phyloP scores from a whole-genome alignment of 2,797 vertebrate genomes.

The Megaceryle alcyon region DNA sequence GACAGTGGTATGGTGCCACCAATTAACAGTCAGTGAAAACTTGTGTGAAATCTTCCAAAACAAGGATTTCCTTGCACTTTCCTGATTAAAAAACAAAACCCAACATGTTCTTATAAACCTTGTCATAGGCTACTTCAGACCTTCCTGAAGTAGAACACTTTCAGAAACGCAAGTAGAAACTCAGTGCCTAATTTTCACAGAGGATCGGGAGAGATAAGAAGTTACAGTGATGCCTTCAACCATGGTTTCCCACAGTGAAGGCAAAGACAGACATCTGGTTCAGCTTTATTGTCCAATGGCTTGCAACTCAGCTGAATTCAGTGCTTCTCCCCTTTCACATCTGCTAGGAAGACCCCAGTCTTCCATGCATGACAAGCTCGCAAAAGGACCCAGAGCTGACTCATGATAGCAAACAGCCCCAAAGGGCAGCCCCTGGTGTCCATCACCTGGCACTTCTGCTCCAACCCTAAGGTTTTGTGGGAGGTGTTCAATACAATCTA shows the following conservation, averaged over 20 bases:
- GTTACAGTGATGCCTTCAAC: background rate
- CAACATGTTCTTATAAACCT: background rate
- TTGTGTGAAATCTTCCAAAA: background rate
- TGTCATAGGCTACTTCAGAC: background rate
- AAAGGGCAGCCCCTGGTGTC: background rate
- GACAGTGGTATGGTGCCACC: accelerated
- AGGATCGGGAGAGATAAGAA: background rate
- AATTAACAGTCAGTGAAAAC: background rate
- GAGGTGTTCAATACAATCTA: background rate
- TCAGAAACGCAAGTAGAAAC: background rate
- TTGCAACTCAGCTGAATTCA: background rate
- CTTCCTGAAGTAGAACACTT: background rate
- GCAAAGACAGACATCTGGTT: background rate
- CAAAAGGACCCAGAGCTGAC: background rate
- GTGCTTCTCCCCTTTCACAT: background rate
- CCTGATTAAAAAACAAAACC: background rate
- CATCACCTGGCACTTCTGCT: background rate
- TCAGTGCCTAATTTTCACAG: background rate
- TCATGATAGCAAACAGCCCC: background rate
- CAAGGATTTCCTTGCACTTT: background rate
- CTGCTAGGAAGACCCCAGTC: background rate
- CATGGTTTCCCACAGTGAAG: background rate
- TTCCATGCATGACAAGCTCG: background rate
- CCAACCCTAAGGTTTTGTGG: background rate
- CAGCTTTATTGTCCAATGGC: background rate